These are phyloP conservation scores for Heloderma charlesbogerti DNA, from an alignment of 2,113 vertebrate species.

Conservation along the genomic window DNA sequence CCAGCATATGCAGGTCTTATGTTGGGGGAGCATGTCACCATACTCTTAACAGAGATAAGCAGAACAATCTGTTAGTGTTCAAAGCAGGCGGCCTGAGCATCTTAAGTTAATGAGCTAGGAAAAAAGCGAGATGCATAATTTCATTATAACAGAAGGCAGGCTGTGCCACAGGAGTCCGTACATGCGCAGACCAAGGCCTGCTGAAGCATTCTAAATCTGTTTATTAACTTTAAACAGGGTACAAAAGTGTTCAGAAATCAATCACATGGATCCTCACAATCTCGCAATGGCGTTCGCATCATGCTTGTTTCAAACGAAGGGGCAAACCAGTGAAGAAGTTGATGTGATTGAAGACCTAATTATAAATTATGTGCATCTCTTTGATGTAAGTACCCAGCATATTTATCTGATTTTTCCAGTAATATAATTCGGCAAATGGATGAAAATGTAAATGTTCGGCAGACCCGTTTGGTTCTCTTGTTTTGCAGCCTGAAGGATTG, in stretches of 20 bases:
- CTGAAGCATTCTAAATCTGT: slow-evolving; percentile 37
- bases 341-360: slow-evolving; percentile 91
- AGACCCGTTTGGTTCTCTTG: background rate
- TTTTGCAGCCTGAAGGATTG: background rate
- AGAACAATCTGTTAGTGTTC: background rate
- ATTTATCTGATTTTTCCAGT: background rate
- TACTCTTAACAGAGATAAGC: background rate
- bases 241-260: slow-evolving; percentile 93
- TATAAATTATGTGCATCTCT: slow-evolving; percentile 92
- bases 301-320: slow-evolving; percentile 93
- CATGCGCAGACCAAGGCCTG: slow-evolving; percentile 4
- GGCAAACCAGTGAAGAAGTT: slow-evolving; percentile 88
- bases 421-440: slow-evolving; percentile 3
- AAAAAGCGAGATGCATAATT: background rate
- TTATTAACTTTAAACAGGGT: slow-evolving; percentile 80
- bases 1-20: background rate
- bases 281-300: slow-evolving; percentile 91
- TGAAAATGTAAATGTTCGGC: background rate
- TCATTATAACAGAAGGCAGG: background rate
- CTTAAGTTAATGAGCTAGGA: background rate
- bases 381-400: slow-evolving; percentile 83
- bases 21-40: background rate
- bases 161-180: background rate
- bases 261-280: slow-evolving; percentile 87
- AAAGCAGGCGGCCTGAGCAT: background rate